Evolutionary conservation across 2,113 vertebrate species (phyloP), one percentile per base, ranked within the genome.

Genomic region (Xenopus tropicalis): DNA sequence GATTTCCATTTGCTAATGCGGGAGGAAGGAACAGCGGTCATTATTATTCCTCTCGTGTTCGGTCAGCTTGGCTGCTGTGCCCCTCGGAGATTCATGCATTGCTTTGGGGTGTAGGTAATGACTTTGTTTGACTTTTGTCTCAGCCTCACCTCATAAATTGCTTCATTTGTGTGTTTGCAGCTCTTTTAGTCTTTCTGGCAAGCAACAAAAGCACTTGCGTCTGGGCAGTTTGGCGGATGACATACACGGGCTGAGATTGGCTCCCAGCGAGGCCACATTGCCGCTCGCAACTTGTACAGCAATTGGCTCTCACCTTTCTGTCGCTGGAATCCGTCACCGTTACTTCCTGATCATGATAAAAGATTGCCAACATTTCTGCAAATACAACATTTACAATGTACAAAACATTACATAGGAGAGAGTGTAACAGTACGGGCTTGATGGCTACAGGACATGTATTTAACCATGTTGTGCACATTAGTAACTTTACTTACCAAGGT

Each of bases 91-190:
- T 17, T 56, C 19, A 57, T 56, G 66, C 16, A 54, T 37, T 56
- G 8, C 20, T 21, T 43, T 20, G 20, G 23, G 12, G 17, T 54
- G 0, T 25, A 58, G 21, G 29, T 57, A 56, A 65, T 66, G 57
- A 46, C 29, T 22, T n/a, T 3, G 61, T 56, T 13, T 52, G 61
- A 58, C 46, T 73, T 23, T 20, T 16, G 29, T 14, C 13, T 43
- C 13, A 48, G 17, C 22, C n/a, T 43, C 62, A 72, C 61, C 62
- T 66, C 71, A 66, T 73, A 66, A 73, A 66, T 66, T 66, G 62
- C n/a, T 58, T 73, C 57, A 66, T 66, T 54, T 46, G 24, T 73
- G 71, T 58, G 37, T 62, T 73, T 20, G 48, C 51, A 58, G 63
- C 63, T 58, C 52, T 24, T n/a, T 24, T 58, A 54, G 14, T 24